Conservation (phyloP, 2,888 invertebrate species). For the Drosophila anomalipes region DNA sequence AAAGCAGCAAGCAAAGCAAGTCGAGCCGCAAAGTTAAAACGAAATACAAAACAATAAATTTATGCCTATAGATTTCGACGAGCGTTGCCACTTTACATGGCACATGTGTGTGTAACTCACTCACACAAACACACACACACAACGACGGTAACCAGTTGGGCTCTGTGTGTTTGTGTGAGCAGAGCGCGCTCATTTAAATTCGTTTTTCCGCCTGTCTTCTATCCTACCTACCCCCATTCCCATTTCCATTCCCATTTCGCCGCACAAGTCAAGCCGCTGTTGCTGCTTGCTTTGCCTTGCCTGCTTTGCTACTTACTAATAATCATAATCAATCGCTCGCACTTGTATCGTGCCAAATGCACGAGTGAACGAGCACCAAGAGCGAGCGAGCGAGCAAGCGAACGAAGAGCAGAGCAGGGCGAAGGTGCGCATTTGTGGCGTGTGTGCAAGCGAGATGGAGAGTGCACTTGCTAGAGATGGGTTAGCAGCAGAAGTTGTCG, state of each 20-base stretch:
- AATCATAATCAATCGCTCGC: slow-evolving; percentile 80
- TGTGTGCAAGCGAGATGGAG: slow-evolving; percentile 43
- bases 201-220: slow-evolving; percentile 67
- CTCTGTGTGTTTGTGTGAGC: slow-evolving; percentile 30
- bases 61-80: slow-evolving; percentile 77
- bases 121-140: slow-evolving; percentile 39
- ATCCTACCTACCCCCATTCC: slow-evolving; percentile 43
- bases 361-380: slow-evolving; percentile 39
- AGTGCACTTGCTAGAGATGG: slow-evolving; percentile 17
- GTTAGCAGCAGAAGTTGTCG: slow-evolving; percentile 39
- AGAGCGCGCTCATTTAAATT: slow-evolving; percentile 72
- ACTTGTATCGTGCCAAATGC: slow-evolving; percentile 75
- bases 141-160: slow-evolving; percentile 54
- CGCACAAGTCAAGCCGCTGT: slow-evolving; percentile 53
- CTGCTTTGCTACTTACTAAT: slow-evolving; percentile 72
- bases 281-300: slow-evolving; percentile 34
- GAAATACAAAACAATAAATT: slow-evolving; percentile 78
- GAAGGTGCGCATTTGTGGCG: slow-evolving; percentile 24
- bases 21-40: slow-evolving; percentile 48
- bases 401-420: slow-evolving; percentile 1
- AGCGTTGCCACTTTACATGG: slow-evolving; percentile 65
- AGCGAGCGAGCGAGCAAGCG: slow-evolving; percentile 1
- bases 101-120: slow-evolving; percentile 60
- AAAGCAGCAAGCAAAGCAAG: slow-evolving; percentile 33
- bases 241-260: slow-evolving; percentile 51